Evolutionary conservation across 1,140 invertebrate species (phyloP).

Genomic region (Calephelis virginiensis): DNA sequence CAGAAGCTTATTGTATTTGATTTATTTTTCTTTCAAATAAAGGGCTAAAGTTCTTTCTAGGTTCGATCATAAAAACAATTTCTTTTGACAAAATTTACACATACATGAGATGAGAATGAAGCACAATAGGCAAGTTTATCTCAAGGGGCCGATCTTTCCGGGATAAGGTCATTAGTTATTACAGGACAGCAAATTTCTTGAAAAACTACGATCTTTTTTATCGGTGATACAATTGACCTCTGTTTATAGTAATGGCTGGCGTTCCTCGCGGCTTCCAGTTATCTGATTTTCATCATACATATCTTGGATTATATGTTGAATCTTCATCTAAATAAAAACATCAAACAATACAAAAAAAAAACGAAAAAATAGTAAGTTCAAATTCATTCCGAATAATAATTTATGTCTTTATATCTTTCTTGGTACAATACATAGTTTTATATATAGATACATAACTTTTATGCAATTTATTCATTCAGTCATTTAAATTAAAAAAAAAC

Average conservation of each 20-base stretch:
- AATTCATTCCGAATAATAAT: no score
- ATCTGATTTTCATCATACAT: not conserved
- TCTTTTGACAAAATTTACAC: constrained; percentile 7
- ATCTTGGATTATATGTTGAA: no score
- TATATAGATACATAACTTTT: no score
- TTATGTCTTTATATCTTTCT: no score
- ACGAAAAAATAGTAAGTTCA: no score
- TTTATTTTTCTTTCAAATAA: not conserved
- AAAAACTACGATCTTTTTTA: constrained; percentile 1
- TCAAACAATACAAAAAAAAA: no score
- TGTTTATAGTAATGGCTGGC: not conserved
- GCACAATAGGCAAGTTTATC: constrained; percentile 6
- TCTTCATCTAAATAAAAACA: no score
- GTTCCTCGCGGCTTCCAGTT: not conserved
- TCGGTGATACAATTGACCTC: not conserved
- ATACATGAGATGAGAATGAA: constrained; percentile 4
- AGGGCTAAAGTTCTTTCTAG: not conserved
- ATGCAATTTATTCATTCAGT: no score
- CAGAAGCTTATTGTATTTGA: no score
- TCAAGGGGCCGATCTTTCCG: constrained; percentile 1
- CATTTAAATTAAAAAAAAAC: no score
- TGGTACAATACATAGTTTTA: no score
- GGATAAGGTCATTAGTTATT: constrained; percentile 13
- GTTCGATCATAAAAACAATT: constrained; percentile 5
- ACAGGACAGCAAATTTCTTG: constrained; percentile 5